Base-by-base conservation (phyloP, 2,797 vertebrate genomes). In the Rhinophrynus dorsalis region DNA sequence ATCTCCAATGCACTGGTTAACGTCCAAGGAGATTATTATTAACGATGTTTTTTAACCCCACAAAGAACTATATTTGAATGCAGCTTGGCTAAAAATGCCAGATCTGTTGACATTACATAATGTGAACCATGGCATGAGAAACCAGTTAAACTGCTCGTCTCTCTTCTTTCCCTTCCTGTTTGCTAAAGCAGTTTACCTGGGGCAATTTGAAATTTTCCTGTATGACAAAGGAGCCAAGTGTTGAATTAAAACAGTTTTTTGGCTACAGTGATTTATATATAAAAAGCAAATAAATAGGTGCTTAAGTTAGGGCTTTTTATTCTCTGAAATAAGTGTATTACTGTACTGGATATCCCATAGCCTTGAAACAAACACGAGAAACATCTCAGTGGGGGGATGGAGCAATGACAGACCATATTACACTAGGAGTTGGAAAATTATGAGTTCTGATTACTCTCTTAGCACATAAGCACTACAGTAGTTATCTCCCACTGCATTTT, bases 331-430 rank as follows among this genome's bases (percentile, higher is more conserved):
- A 17, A 58, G 21, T 50, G 52, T 44, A 55, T 26, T 55, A 66
- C 30, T 52, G 38, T 30, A 30, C 17, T 54, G 62, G 62, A 66
- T 66, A 66, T 66, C 62, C 62, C 54, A 50, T 42, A 42, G 32
- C 50, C 62, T 20, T 23, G 7, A 65, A 6, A 54, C 33, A 30
- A n/a, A n/a, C n/a, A n/a, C n/a, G n/a, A n/a, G n/a, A n/a, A n/a
- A n/a, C n/a, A n/a, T n/a, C n/a, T n/a, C n/a, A n/a, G n/a, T n/a
- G n/a, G n/a, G n/a, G n/a, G n/a, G n/a, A n/a, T n/a, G n/a, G n/a
- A n/a, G n/a, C n/a, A n/a, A n/a, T n/a, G n/a, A n/a, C n/a, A n/a
- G n/a, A n/a, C n/a, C n/a, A n/a, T n/a, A n/a, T n/a, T n/a, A n/a
- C n/a, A n/a, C n/a, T n/a, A n/a, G n/a, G n/a, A n/a, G n/a, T n/a